Conservation (phyloP, 2,113 vertebrate species). For the Macrotis lagotis region DNA sequence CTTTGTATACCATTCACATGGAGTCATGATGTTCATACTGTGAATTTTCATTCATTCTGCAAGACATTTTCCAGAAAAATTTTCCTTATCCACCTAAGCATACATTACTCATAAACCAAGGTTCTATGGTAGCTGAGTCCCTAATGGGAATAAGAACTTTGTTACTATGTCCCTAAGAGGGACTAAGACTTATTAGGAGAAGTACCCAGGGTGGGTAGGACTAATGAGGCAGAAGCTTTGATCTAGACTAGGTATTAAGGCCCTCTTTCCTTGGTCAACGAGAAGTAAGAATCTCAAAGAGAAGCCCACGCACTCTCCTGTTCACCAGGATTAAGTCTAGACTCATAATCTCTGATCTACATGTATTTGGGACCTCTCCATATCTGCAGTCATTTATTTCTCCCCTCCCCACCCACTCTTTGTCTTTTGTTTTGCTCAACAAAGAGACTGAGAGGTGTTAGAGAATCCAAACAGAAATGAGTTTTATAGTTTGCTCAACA, state of each 20-base stretch:
- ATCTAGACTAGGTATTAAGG: neutral
- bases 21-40: too few species aligned
- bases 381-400: neutral
- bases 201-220: neutral
- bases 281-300: conserved; percentile 54
- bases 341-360: conserved; percentile 3
- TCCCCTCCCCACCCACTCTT: neutral
- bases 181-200: neutral
- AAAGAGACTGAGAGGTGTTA: neutral
- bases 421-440: conserved; percentile 17
- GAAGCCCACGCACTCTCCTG: conserved; percentile 63
- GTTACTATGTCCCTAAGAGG: neutral
- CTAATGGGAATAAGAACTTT: neutral
- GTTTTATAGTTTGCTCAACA: neutral
- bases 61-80: too few species aligned
- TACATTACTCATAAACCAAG: too few species aligned
- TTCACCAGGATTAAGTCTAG: conserved; percentile 35
- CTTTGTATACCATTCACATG: too few species aligned
- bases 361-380: conserved; percentile 34
- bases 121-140: too few species aligned
- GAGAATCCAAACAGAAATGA: neutral
- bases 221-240: neutral
- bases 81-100: too few species aligned
- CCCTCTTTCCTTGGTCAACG: conserved; percentile 24
- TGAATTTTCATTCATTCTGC: too few species aligned